Evolutionary conservation across 2,888 invertebrate species (phyloP), one percentile per base, ranked within the genome.

Genomic region (Altica lythri): DNA sequence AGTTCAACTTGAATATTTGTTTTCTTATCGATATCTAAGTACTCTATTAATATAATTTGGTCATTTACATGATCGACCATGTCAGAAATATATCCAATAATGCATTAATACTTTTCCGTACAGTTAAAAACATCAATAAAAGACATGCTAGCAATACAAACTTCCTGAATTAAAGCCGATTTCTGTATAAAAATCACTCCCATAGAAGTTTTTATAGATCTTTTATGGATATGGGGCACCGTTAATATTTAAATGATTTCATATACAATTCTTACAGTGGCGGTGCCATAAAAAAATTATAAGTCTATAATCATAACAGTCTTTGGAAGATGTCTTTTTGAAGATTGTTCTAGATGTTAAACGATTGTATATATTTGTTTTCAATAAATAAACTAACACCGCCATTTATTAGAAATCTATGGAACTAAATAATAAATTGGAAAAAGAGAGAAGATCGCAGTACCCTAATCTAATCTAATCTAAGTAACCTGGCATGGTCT

Each of bases 241-340:
- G 66, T 68, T 68, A 72, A 72, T 72, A 73, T 73, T 73, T 70
- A 70, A 72, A 71, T 69, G 65, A 63, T 63, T 66, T 55, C 65
- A 68, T 71, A 67, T 69, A 16, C 14, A 67, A 70, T 73, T 71
- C 70, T 63, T 14, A 12, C 61, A 66, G 61, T 56, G 59, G 63
- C 62, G 65, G 67, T 9, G 2, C 16, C 16, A 14, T 8, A 12
- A 30, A 12, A 12, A 2, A 19, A 19, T 6, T 19, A 19, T 19
- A 19, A 19, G n/a, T n/a, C n/a, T n/a, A n/a, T n/a, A n/a, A n/a
- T n/a, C n/a, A n/a, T n/a, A n/a, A n/a, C n/a, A n/a, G n/a, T n/a
- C n/a, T n/a, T n/a, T n/a, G n/a, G n/a, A n/a, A n/a, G n/a, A n/a
- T n/a, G n/a, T n/a, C n/a, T n/a, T n/a, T n/a, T n/a, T n/a, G n/a